A percentile compares a stretch with the other conserved stretches of the same genome.
Evolutionary conservation across 2,888 invertebrate genomes (phyloP).

Genomic region (Sicus ferrugineus): DNA sequence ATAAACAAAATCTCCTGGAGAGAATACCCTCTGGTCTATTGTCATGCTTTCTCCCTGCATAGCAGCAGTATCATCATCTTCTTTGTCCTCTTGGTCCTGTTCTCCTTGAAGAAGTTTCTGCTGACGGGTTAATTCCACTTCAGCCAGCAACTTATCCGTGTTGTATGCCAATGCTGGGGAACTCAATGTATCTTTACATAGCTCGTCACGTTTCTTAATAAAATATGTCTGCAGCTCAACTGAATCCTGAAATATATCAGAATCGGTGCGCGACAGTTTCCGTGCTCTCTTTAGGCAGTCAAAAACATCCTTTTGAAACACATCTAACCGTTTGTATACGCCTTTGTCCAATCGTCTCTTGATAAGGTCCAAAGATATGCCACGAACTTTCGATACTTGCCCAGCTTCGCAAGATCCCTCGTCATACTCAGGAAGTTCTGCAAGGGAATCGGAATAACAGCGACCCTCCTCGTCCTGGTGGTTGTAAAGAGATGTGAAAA

Average conservation of each 20-base stretch:
- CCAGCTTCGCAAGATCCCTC: slow-evolving; percentile 70
- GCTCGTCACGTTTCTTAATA: slow-evolving; percentile 76
- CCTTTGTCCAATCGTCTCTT: slow-evolving; percentile 92
- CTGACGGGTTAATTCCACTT: slow-evolving; percentile 79
- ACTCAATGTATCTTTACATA: slow-evolving; percentile 81
- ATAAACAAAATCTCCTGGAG: slow-evolving; percentile 92
- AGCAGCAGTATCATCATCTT: slow-evolving; percentile 65
- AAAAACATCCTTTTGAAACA: slow-evolving; percentile 97
- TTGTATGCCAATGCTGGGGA: slow-evolving; percentile 89
- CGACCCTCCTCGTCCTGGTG: slow-evolving; percentile 97
- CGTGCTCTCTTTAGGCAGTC: slow-evolving; percentile 90
- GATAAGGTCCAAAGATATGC: slow-evolving; percentile 89
- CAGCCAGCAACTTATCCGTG: slow-evolving; percentile 75
- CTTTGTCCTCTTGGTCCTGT: slow-evolving; percentile 76
- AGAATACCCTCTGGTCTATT: slow-evolving; percentile 79
- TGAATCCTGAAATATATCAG: slow-evolving; percentile 95
- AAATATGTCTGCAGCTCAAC: slow-evolving; percentile 92
- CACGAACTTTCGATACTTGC: slow-evolving; percentile 71
- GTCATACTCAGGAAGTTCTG: slow-evolving; percentile 90
- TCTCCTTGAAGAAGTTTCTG: slow-evolving; percentile 80
- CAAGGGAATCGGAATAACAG: slow-evolving; percentile 95
- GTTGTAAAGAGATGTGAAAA: slow-evolving; percentile 94
- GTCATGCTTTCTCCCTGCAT: slow-evolving; percentile 71
- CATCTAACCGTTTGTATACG: slow-evolving; percentile 90
- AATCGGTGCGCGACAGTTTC: slow-evolving; percentile 87